Evolutionary conservation across 2,113 vertebrate genomes (phyloP).

Genomic region (Paracanthobrama guichenoti): DNA sequence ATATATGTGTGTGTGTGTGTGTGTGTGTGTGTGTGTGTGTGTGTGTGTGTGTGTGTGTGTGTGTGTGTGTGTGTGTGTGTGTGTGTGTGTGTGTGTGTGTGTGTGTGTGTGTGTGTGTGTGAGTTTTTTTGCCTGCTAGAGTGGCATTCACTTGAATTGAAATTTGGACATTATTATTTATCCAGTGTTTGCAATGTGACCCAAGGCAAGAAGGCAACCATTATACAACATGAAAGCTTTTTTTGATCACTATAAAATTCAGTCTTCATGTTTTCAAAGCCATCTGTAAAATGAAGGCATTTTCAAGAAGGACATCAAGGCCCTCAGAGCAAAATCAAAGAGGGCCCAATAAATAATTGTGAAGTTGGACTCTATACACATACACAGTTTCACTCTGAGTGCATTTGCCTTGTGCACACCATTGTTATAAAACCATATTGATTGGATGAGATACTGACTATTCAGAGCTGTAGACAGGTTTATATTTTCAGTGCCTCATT

Average conservation of each 20-base stretch:
- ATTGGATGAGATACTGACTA: neutral
- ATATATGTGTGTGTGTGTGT: neutral
- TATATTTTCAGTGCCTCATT: neutral
- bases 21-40: too few species aligned
- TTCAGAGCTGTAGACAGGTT: neutral
- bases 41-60: too few species aligned
- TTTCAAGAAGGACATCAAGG: constrained; percentile 7
- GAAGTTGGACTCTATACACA: neutral
- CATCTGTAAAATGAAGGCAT: neutral
- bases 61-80: too few species aligned
- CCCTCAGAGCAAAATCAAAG: neutral
- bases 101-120: too few species aligned
- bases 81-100: too few species aligned
- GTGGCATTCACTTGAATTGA: neutral
- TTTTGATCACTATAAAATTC: neutral
- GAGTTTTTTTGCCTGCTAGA: neutral
- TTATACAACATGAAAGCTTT: constrained; percentile 8
- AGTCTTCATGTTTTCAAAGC: neutral
- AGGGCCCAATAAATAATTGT: neutral
- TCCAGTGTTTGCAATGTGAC: constrained; percentile 5
- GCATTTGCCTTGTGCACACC: neutral
- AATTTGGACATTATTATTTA: neutral
- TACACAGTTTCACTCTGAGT: neutral
- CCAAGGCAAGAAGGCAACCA: neutral
- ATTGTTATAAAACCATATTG: neutral